These are phyloP conservation scores for Tinamus guttatus DNA, from an alignment of 2,113 vertebrate genomes.

Conservation along the genomic window DNA sequence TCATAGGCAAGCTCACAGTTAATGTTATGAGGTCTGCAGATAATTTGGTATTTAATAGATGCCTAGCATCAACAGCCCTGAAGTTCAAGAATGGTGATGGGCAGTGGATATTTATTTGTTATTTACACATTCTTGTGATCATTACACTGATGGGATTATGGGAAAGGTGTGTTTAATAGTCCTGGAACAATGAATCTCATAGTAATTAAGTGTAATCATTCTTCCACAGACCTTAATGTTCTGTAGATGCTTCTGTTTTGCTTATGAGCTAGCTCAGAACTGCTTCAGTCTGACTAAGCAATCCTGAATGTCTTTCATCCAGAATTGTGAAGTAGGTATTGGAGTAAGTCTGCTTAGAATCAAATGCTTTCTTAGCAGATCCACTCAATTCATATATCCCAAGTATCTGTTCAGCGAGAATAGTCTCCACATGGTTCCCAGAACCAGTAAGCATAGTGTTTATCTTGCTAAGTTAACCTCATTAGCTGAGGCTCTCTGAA, in stretches of 20 bases:
- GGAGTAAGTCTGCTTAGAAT: background rate
- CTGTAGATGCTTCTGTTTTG: background rate
- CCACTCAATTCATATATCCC: background rate
- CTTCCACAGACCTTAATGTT: background rate
- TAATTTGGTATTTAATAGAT: background rate
- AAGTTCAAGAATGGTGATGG: background rate
- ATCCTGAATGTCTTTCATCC: background rate
- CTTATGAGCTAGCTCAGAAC: background rate
- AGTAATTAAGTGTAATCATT: background rate
- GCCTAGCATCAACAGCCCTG: background rate
- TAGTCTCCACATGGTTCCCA: background rate
- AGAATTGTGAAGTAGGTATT: background rate
- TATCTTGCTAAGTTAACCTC: background rate
- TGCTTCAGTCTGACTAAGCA: background rate
- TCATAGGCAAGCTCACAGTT: background rate
- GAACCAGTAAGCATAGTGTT: background rate
- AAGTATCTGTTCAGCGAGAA: background rate
- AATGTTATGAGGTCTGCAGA: background rate
- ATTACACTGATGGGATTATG: background rate
- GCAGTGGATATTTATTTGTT: background rate
- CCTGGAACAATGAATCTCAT: background rate
- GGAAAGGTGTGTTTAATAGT: background rate
- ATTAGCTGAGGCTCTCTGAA: constrained; percentile 26
- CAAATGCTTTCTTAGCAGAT: background rate
- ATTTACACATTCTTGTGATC: background rate